phyloP scores from a whole-genome alignment of 2,888 invertebrate species.

The Drosophila mimetica region DNA sequence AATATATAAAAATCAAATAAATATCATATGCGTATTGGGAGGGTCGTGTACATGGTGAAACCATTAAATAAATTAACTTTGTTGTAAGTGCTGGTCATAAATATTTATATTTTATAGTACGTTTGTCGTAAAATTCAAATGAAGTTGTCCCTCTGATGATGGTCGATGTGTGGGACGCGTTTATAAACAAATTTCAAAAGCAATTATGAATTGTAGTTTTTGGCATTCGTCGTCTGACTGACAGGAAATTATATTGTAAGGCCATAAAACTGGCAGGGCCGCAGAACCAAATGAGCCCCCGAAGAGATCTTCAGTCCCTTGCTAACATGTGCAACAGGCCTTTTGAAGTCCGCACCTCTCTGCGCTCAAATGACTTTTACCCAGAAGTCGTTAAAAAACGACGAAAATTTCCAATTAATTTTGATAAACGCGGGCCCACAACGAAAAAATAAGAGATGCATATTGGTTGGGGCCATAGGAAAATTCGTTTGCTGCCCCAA shows the following conservation, averaged over 20 bases:
- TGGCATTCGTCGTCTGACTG: slow-evolving; percentile 55
- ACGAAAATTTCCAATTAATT: slow-evolving; percentile 77
- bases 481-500: slow-evolving; percentile 37
- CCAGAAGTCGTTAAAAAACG: slow-evolving; percentile 75
- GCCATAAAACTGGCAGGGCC: slow-evolving; percentile 60
- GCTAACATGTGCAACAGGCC: slow-evolving; percentile 64
- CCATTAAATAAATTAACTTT: slow-evolving; percentile 77
- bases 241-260: slow-evolving; percentile 77
- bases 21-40: slow-evolving; percentile 9
- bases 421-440: slow-evolving; percentile 70
- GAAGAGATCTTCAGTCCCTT: slow-evolving; percentile 46
- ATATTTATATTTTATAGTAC: slow-evolving; percentile 62
- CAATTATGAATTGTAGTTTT: slow-evolving; percentile 71
- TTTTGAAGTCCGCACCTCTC: slow-evolving; percentile 57
- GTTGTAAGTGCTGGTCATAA: slow-evolving; percentile 76
- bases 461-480: slow-evolving; percentile 15
- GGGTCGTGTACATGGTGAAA: slow-evolving; percentile 50
- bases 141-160: slow-evolving; percentile 56
- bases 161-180: slow-evolving; percentile 19
- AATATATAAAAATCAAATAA: slow-evolving; percentile 21
- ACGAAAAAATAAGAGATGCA: slow-evolving; percentile 16
- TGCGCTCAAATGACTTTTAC: slow-evolving; percentile 69
- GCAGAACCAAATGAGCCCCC: slow-evolving; percentile 26
- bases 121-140: slow-evolving; percentile 72
- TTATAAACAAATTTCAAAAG: slow-evolving; percentile 67